Percentiles rank a stretch among this genome's conserved stretches.
These are phyloP conservation scores for Prenolepis imparis DNA, from an alignment of 2,888 invertebrate species.

Conservation along the genomic window DNA sequence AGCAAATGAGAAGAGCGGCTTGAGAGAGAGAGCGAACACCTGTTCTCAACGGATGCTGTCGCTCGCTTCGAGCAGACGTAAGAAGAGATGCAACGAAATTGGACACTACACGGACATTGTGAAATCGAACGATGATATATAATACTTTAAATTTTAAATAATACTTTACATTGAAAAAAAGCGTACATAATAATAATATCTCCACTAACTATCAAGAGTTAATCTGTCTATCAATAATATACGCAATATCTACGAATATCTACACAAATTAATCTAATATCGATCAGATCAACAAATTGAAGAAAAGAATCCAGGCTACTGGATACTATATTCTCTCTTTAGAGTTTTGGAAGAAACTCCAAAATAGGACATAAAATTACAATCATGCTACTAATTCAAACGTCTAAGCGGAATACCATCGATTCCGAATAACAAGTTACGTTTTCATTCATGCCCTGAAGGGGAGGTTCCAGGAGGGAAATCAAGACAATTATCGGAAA, in stretches of 20 bases:
- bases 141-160: neutral
- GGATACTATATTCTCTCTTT: too few species aligned
- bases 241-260: neutral
- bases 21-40: constrained; percentile 71
- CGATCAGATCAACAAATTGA: neutral
- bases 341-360: too few species aligned
- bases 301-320: neutral
- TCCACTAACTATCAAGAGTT: too few species aligned
- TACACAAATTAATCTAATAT: neutral
- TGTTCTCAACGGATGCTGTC: constrained; percentile 63
- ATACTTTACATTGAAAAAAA: neutral
- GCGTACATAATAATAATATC: neutral
- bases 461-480: neutral
- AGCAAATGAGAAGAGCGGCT: constrained; percentile 66
- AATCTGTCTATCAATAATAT: neutral
- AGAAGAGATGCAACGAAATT: constrained; percentile 48
- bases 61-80: constrained; percentile 55
- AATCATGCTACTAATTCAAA: neutral
- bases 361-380: too few species aligned
- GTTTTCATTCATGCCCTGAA: neutral
- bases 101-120: constrained; percentile 24
- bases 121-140: constrained; percentile 20
- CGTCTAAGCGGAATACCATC: neutral
- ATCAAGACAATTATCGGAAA: constrained; percentile 6
- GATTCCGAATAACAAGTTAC: neutral